Conservation (phyloP, 2,113 vertebrate species). For the Fregetta grallaria region DNA sequence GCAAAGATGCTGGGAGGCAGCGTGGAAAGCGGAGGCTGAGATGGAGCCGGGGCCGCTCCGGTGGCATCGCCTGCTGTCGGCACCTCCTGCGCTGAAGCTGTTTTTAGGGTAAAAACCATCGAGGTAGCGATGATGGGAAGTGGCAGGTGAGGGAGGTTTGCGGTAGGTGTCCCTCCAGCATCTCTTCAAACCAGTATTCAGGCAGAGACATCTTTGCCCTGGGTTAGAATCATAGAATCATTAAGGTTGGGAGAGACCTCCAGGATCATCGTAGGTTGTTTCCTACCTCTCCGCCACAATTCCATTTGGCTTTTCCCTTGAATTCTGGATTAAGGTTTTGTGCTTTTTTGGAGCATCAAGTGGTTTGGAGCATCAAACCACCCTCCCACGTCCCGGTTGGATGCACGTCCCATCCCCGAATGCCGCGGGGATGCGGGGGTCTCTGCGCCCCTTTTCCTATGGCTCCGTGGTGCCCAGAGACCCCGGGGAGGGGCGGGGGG, state of each 20-base stretch:
- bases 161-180: background rate
- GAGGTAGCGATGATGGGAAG: background rate
- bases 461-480: background rate
- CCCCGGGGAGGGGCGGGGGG: background rate
- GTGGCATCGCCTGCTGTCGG: background rate
- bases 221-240: too few relatives aligned
- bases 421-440: fast-evolving
- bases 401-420: fast-evolving
- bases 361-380: background rate
- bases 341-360: background rate
- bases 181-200: background rate
- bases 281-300: background rate
- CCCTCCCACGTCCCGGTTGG: fast-evolving
- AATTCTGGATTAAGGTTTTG: background rate
- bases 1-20: background rate
- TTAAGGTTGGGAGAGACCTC: too few relatives aligned
- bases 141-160: background rate
- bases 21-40: background rate
- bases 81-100: background rate
- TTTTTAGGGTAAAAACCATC: background rate
- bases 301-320: fast-evolving
- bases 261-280: background rate
- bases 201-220: background rate
- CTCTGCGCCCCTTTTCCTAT: fast-evolving
- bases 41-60: fast-evolving